Percentiles rank a stretch among this genome's conserved stretches.
phyloP scores from a whole-genome alignment of 1,140 invertebrate species.

The Procambarus clarkii region DNA sequence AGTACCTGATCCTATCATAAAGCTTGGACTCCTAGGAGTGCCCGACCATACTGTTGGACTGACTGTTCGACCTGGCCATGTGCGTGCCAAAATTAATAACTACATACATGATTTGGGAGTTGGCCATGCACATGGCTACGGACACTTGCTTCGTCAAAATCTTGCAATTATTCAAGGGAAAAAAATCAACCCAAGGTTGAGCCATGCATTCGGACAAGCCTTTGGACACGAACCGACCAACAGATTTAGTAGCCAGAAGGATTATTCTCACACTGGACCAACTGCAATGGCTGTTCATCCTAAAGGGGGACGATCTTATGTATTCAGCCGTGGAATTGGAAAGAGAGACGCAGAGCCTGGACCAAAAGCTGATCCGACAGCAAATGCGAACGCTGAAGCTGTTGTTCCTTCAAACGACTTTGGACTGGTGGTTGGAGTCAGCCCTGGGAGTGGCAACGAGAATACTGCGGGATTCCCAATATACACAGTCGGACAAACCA shows the following conservation, averaged over 20 bases:
- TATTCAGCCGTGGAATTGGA: not conserved
- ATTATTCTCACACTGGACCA: not conserved
- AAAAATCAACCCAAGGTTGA: not conserved
- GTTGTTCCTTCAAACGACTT: not conserved
- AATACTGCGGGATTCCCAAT: not conserved
- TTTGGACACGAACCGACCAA: not conserved
- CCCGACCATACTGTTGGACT: no score
- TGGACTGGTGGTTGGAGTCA: not conserved
- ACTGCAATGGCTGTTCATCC: not conserved
- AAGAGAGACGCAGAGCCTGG: not conserved
- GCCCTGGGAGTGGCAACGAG: not conserved
- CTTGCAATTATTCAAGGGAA: not conserved
- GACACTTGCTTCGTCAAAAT: not conserved
- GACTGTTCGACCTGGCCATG: no score
- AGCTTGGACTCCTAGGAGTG: not conserved
- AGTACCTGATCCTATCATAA: not conserved
- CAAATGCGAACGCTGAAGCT: not conserved
- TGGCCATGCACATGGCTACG: not conserved
- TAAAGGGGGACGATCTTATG: not conserved
- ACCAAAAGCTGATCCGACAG: not conserved
- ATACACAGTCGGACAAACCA: not conserved
- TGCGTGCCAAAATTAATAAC: not conserved
- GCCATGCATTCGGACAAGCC: not conserved
- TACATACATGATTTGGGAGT: not conserved
- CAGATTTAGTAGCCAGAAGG: not conserved